Conservation (phyloP, 2,888 invertebrate species). For the Scaeva pyrastri region DNA sequence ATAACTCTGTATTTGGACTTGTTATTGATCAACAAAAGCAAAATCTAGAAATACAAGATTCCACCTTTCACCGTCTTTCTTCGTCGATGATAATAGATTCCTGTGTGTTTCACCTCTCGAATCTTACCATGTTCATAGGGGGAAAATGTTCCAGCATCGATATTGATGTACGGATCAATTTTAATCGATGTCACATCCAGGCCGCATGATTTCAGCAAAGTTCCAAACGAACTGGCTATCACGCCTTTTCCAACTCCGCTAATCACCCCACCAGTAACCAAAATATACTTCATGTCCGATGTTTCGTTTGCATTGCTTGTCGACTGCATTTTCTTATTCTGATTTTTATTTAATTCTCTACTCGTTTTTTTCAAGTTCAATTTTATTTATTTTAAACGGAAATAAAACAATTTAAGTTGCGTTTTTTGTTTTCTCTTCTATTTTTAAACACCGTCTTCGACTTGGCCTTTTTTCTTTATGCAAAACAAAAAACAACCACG, state of each 20-base stretch:
- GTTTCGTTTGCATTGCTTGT: slow-evolving; percentile 7
- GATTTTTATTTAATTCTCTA: neutral
- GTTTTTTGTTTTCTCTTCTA: slow-evolving; percentile 6
- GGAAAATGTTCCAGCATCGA: slow-evolving; percentile 99
- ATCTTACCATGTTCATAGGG: slow-evolving; percentile 98
- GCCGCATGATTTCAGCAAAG: slow-evolving; percentile 97
- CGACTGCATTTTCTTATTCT: slow-evolving; percentile 21
- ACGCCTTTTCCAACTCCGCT: slow-evolving; percentile 99
- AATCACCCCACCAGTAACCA: slow-evolving; percentile 99
- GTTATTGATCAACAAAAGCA: neutral
- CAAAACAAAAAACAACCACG: slow-evolving; percentile 31
- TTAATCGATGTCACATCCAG: slow-evolving; percentile 99
- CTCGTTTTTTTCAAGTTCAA: slow-evolving; percentile 38
- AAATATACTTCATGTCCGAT: slow-evolving; percentile 95
- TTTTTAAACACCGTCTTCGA: slow-evolving; percentile 2
- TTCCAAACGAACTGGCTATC: slow-evolving; percentile 97
- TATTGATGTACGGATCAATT: slow-evolving; percentile 99
- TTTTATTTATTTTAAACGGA: slow-evolving; percentile 28
- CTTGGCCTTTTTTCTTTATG: slow-evolving; percentile 15
- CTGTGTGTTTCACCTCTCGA: too few relatives aligned
- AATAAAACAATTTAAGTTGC: slow-evolving; percentile 13
- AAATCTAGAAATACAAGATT: neutral
- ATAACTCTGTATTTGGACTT: neutral
- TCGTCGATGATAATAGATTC: too few relatives aligned
- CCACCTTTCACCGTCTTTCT: neutral